Conservation (phyloP, 2,113 vertebrate genomes). For the Pedetes capensis region DNA sequence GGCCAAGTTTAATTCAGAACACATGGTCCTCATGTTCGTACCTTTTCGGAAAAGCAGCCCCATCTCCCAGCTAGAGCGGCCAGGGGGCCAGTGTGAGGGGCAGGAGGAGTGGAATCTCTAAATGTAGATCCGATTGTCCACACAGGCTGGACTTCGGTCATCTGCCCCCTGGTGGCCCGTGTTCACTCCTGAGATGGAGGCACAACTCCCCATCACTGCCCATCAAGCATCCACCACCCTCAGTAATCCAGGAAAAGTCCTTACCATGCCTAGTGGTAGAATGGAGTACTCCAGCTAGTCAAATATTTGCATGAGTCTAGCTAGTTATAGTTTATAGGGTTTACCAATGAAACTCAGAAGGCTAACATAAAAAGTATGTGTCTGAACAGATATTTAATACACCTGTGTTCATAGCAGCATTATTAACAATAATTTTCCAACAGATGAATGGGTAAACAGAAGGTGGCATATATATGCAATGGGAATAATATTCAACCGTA, state of each 20-base stretch:
- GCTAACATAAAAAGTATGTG: background rate
- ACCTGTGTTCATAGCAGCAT: background rate
- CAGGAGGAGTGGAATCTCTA: background rate
- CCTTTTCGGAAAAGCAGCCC: slow-evolving; percentile 39
- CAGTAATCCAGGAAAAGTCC: background rate
- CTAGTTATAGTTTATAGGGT: background rate
- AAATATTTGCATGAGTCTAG: background rate
- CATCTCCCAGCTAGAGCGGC: background rate
- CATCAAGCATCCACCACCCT: background rate
- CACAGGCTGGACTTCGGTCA: background rate
- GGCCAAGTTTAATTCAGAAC: slow-evolving; percentile 60
- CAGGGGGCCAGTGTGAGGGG: background rate
- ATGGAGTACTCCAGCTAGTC: background rate
- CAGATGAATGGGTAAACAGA: background rate
- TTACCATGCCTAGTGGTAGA: background rate
- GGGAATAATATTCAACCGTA: background rate
- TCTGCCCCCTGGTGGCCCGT: background rate
- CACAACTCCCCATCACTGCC: background rate
- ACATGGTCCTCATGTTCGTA: slow-evolving; percentile 21
- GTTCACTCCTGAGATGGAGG: background rate
- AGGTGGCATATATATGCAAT: background rate
- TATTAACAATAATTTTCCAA: background rate
- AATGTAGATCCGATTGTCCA: background rate
- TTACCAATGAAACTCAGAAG: background rate
- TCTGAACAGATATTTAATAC: background rate